Evolutionary conservation across 2,113 vertebrate genomes (phyloP).

Genomic region (Aegotheles bennettii): DNA sequence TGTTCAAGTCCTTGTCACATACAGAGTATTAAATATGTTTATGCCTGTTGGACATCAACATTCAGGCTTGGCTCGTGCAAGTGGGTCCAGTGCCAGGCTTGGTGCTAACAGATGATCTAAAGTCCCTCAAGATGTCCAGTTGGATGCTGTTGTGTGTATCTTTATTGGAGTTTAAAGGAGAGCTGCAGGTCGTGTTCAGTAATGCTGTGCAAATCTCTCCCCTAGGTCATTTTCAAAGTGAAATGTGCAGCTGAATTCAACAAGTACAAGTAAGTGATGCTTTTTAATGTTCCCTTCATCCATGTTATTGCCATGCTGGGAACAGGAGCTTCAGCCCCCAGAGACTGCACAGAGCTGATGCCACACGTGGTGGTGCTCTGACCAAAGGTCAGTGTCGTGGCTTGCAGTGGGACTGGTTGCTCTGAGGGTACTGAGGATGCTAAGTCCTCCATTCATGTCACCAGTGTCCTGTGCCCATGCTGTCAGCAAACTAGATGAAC

Average conservation of each 20-base stretch:
- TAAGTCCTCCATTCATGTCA: background rate
- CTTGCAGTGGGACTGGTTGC: background rate
- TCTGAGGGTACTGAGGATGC: background rate
- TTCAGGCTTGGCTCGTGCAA: background rate
- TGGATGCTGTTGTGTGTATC: background rate
- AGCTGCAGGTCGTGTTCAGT: background rate
- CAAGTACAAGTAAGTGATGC: conserved; percentile 91
- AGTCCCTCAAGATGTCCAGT: background rate
- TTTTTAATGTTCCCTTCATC: background rate
- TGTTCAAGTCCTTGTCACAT: background rate
- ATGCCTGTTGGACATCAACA: background rate
- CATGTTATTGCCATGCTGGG: background rate
- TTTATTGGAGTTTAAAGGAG: background rate
- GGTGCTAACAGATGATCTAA: background rate
- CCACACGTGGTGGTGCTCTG: background rate
- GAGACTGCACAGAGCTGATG: background rate
- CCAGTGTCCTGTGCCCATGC: background rate
- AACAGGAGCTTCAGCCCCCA: background rate
- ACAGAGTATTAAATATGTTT: background rate
- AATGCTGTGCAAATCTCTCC: conserved; percentile 19
- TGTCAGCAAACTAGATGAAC: background rate
- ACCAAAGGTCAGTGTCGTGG: background rate
- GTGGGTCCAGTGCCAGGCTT: background rate
- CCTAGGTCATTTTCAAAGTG: conserved; percentile 93
- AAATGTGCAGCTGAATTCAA: conserved; percentile 94